phyloP scores from a whole-genome alignment of 2,113 vertebrate genomes.

The Pica pica region DNA sequence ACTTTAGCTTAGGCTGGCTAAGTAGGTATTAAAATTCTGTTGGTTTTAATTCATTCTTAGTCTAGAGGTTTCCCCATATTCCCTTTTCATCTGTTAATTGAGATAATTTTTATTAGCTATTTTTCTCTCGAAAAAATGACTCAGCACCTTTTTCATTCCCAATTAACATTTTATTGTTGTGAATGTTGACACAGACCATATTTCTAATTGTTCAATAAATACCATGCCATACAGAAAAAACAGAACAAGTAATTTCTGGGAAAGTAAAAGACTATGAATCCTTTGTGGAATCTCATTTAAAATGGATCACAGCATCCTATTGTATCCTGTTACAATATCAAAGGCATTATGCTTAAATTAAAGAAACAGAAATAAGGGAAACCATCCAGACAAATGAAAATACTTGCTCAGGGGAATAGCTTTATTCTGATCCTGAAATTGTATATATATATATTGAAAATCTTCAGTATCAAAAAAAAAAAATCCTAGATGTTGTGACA shows the following conservation, averaged over 20 bases:
- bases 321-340: background rate
- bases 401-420: background rate
- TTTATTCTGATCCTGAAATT: slow-evolving; percentile 22
- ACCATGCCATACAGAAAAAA: background rate
- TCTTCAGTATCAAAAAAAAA: slow-evolving; percentile 36
- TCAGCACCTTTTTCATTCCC: slow-evolving; percentile 34
- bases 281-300: slow-evolving; percentile 19
- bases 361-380: background rate
- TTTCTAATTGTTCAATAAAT: slow-evolving; percentile 35
- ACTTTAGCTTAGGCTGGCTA: background rate
- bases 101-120: slow-evolving; percentile 51
- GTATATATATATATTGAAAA: background rate
- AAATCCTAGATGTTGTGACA: background rate
- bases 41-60: slow-evolving; percentile 3
- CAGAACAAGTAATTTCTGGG: slow-evolving; percentile 27
- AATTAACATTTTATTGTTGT: slow-evolving; percentile 42
- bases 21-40: slow-evolving; percentile 19
- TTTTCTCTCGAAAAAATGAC: slow-evolving; percentile 38
- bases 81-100: slow-evolving; percentile 54
- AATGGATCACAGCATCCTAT: slow-evolving; percentile 13
- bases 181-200: slow-evolving; percentile 46
- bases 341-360: slow-evolving; percentile 24
- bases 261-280: background rate
- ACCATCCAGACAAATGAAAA: background rate
- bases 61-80: slow-evolving; percentile 52